phyloP scores from a whole-genome alignment of 2,888 invertebrate genomes.

The Drosophila nigricruria region DNA sequence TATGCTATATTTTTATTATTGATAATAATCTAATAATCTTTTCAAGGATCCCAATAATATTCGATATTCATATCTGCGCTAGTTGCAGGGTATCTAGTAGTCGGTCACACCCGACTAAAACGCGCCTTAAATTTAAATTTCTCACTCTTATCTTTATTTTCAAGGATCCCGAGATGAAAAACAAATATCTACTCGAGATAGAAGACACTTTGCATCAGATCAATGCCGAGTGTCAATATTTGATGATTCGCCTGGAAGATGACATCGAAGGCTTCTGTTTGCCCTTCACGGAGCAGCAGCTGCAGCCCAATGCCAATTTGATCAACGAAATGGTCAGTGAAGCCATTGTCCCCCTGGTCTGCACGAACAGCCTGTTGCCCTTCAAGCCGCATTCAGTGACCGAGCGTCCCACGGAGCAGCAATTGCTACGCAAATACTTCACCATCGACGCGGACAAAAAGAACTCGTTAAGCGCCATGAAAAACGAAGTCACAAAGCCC shows the following conservation, averaged over 20 bases:
- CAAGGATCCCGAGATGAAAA: conserved; percentile 45
- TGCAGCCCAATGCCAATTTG: conserved; percentile 47
- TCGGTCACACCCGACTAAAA: background rate
- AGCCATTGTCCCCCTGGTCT: conserved; percentile 55
- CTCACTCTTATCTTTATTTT: background rate
- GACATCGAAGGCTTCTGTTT: conserved; percentile 63
- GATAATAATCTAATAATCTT: too few species aligned
- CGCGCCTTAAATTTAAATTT: background rate
- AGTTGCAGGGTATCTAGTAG: background rate
- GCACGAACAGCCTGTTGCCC: conserved; percentile 4
- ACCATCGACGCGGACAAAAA: conserved; percentile 10
- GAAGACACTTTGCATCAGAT: conserved; percentile 50
- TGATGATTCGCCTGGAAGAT: conserved; percentile 56
- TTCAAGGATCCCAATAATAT: too few species aligned
- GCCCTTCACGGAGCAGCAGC: conserved; percentile 56
- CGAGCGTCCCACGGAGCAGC: conserved; percentile 50
- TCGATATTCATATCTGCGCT: background rate
- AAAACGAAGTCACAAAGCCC: conserved; percentile 15
- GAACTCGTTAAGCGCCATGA: conserved; percentile 1
- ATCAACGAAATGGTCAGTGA: conserved; percentile 54
- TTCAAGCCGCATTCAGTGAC: conserved; percentile 49
- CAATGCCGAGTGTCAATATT: conserved; percentile 67
- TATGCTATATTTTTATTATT: background rate
- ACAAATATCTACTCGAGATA: conserved; percentile 48
- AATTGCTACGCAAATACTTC: conserved; percentile 60